Percentiles rank a stretch among this genome's conserved stretches.
These are phyloP conservation scores for Salvelinus fontinalis DNA, from an alignment of 2,113 vertebrate species.

Conservation along the genomic window DNA sequence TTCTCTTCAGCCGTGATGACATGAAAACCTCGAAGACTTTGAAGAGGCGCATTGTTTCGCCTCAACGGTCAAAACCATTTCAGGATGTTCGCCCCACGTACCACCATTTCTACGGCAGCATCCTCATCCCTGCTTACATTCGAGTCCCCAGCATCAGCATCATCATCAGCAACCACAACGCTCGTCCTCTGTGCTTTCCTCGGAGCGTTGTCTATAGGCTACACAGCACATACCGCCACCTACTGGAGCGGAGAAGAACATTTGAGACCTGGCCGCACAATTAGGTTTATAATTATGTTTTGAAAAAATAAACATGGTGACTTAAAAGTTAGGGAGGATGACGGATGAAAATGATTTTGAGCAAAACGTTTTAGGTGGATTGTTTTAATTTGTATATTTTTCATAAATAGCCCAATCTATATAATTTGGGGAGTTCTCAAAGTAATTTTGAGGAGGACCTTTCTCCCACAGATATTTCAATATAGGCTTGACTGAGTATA, in stretches of 20 bases:
- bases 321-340: too few relatives aligned
- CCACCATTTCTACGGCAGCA: slow-evolving; percentile 55
- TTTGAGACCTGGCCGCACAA: neutral
- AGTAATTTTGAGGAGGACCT: too few relatives aligned
- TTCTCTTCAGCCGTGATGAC: slow-evolving; percentile 35
- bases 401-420: too few relatives aligned
- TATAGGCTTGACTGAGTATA: too few relatives aligned
- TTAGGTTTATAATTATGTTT: neutral
- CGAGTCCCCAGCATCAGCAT: slow-evolving; percentile 38
- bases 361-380: too few relatives aligned
- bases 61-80: slow-evolving; percentile 22
- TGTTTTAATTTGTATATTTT: too few relatives aligned
- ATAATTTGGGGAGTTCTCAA: too few relatives aligned
- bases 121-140: slow-evolving; percentile 16
- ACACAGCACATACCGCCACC: neutral
- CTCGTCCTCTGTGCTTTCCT: neutral
- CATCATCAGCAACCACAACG: slow-evolving; percentile 13
- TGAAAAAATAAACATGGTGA: too few relatives aligned
- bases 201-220: neutral
- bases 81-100: slow-evolving; percentile 23
- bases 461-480: too few relatives aligned
- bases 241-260: neutral
- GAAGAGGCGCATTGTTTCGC: slow-evolving; percentile 23
- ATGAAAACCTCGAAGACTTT: slow-evolving; percentile 14
- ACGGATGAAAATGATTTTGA: too few relatives aligned